Evolutionary conservation across 2,888 invertebrate genomes (phyloP), one percentile per base, ranked within the genome.

Genomic region (Drosophila dives): DNA sequence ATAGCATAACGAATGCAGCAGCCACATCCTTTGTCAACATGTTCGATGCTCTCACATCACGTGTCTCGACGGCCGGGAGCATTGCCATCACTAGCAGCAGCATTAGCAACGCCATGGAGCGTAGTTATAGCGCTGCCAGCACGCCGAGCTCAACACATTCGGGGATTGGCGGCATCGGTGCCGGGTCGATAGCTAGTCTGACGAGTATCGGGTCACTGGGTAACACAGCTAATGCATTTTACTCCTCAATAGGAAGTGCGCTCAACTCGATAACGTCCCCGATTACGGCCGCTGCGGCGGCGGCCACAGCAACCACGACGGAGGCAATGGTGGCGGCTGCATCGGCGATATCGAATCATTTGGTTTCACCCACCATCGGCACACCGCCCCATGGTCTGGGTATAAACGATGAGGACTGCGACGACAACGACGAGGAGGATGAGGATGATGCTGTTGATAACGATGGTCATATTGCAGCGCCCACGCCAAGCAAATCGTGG

Each of bases 401-500:
- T 15, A n/a, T 56, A 0, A 85, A 87, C 36, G 87, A 89, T 50
- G 85, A 83, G 34, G 90, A 90, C n/a, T 90, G 89, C 54, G 90
- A 90, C 58, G 90, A 90, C 36, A 81, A 76, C 23, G 87, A 86
- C 51, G 90, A 88, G 42, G 90, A 91, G 34, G 91, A 91, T 17
- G 90, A 91, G 48, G 88, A 89, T 58, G 90, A 90, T 62, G 82
- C 85, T 32, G 88, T 91, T 23, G 83, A 85, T 34, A 86, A 90
- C 69, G 89, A 91, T 71, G 82, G 86, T 0, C 89, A 91, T 63
- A 83, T 89, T 32, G 83, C 91, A 1, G 90, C 91, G 11, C 90
- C 86, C 5, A 88, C 89, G 17, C 89, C 87, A 5, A 78, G 94
- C 92, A 93, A 94, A 87, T 95, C 95, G 61, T 98, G 97, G 98